Conservation (phyloP, 1,140 invertebrate genomes). For the Hycleus cichorii region DNA sequence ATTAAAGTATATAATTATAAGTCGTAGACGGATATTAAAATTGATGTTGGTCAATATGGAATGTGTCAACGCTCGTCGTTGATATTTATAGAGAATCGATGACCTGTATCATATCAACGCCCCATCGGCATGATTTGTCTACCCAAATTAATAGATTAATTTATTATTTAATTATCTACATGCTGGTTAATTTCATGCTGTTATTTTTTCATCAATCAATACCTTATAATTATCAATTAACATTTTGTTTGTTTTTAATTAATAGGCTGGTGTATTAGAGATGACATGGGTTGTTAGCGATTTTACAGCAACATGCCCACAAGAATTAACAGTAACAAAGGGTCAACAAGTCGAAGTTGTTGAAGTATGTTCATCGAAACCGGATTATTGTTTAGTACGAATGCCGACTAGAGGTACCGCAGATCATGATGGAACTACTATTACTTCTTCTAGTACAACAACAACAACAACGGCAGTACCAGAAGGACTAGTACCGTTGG, state of each 20-base stretch:
- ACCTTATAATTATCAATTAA: no score
- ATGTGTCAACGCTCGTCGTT: constrained; percentile 22
- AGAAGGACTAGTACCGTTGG: constrained; percentile 76
- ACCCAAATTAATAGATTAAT: background rate
- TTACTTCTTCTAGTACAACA: no score
- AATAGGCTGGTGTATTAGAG: constrained; percentile 61
- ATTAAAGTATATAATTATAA: no score
- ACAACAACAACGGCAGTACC: constrained; percentile 44
- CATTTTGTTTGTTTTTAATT: constrained; percentile 27
- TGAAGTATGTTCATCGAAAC: constrained; percentile 54
- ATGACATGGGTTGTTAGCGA: constrained; percentile 84
- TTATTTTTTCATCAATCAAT: no score
- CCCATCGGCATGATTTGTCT: constrained; percentile 6
- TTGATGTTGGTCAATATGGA: constrained; percentile 3
- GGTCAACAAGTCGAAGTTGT: constrained; percentile 90
- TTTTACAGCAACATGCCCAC: constrained; percentile 60
- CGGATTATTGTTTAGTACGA: constrained; percentile 59
- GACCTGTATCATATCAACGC: constrained; percentile 8
- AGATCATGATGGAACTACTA: constrained; percentile 42
- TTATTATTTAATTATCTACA: no score
- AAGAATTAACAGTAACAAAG: constrained; percentile 71
- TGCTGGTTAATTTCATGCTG: no score
- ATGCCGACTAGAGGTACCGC: constrained; percentile 46
- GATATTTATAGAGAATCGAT: constrained; percentile 31
- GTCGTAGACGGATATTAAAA: no score